Percentiles rank a stretch among this genome's conserved stretches.
phyloP scores from a whole-genome alignment of 2,113 vertebrate species.

The Crypturellus undulatus region DNA sequence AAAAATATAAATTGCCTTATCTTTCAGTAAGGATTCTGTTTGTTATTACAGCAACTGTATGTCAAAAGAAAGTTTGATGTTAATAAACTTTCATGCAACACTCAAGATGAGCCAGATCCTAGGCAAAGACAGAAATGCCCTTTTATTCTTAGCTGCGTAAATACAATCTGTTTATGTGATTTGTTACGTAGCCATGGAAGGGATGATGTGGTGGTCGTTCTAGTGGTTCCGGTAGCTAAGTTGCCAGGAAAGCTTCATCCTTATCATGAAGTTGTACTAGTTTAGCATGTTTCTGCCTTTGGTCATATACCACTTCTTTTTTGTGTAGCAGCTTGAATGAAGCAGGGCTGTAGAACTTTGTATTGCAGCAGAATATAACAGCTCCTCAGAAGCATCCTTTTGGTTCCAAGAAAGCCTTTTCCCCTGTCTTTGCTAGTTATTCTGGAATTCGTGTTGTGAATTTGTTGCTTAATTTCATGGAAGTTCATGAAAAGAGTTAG shows the following conservation, averaged over 20 bases:
- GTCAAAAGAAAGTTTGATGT: background rate
- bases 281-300: slow-evolving; percentile 10
- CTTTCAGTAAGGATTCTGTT: background rate
- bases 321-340: slow-evolving; percentile 48
- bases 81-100: background rate
- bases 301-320: background rate
- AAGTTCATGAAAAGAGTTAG: background rate
- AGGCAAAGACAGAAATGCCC: background rate
- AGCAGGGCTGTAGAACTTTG: background rate
- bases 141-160: slow-evolving; percentile 8
- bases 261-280: background rate
- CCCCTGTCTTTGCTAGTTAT: slow-evolving; percentile 28
- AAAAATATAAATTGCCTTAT: background rate
- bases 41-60: background rate
- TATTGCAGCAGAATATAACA: slow-evolving; percentile 19
- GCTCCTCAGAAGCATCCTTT: slow-evolving; percentile 28
- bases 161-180: background rate
- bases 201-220: background rate
- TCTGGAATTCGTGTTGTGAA: background rate
- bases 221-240: background rate
- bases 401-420: slow-evolving; percentile 20
- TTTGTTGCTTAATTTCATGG: slow-evolving; percentile 12
- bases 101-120: background rate
- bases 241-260: background rate
- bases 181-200: background rate